Evolutionary conservation across 2,888 invertebrate genomes (phyloP).

Genomic region (Gastrophysa polygoni): DNA sequence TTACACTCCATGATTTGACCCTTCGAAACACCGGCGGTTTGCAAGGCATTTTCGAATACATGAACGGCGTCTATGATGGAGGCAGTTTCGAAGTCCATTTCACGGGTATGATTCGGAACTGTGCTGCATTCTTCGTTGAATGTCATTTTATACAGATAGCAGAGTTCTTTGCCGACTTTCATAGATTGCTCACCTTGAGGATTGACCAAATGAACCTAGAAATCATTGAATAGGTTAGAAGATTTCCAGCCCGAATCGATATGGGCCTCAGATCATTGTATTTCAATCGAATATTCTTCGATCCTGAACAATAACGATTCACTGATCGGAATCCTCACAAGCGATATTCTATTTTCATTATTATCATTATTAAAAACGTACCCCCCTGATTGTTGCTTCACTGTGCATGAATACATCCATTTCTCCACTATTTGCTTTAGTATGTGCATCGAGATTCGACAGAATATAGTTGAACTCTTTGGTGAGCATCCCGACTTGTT

Average conservation of each 20-base stretch:
- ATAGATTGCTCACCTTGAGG: conserved; percentile 59
- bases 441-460: conserved; percentile 64
- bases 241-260: too few species aligned
- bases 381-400: conserved; percentile 67
- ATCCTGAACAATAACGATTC: too few species aligned
- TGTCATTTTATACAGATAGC: conserved; percentile 34
- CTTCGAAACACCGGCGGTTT: conserved; percentile 61
- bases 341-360: too few species aligned
- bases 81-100: conserved; percentile 68
- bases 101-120: not conserved
- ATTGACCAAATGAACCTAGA: conserved; percentile 24
- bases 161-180: conserved; percentile 57
- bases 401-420: conserved; percentile 63
- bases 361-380: conserved; percentile 33
- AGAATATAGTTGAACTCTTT: conserved; percentile 63
- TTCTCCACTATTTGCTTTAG: conserved; percentile 62
- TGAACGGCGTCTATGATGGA: conserved; percentile 86
- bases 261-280: too few species aligned
- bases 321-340: too few species aligned
- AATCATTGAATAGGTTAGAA: too few species aligned
- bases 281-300: too few species aligned
- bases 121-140: conserved; percentile 22
- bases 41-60: conserved; percentile 77
- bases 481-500: conserved; percentile 67
- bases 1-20: conserved; percentile 61